Percentiles rank a stretch among this genome's conserved stretches.
These are phyloP conservation scores for Hippoglossus hippoglossus DNA, from an alignment of 2,797 vertebrate species.

Conservation along the genomic window DNA sequence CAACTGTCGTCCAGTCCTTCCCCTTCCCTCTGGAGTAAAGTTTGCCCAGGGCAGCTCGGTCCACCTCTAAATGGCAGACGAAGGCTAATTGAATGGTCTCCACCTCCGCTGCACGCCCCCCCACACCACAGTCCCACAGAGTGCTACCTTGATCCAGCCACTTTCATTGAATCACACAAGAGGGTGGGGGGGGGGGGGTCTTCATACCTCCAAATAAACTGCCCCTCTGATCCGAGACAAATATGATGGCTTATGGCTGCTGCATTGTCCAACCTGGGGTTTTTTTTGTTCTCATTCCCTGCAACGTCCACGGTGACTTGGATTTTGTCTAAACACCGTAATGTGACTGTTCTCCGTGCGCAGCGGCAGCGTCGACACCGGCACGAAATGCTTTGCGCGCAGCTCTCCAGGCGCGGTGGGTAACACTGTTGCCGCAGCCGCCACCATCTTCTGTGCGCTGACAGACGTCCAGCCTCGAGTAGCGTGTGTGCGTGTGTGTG, in stretches of 20 bases:
- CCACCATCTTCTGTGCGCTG: conserved; percentile 77
- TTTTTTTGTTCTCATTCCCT: neutral
- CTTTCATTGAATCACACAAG: conserved; percentile 45
- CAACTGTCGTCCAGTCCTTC: conserved; percentile 1
- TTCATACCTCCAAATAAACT: conserved; percentile 32
- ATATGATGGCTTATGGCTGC: conserved; percentile 19
- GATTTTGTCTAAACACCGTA: conserved; percentile 20
- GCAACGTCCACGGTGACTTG: conserved; percentile 28
- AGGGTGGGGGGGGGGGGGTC: neutral
- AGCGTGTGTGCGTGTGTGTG: conserved; percentile 1
- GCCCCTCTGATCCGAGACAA: conserved; percentile 34
- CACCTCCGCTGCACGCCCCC: conserved; percentile 49
- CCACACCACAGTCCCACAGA: conserved; percentile 50
- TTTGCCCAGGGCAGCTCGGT: conserved; percentile 61
- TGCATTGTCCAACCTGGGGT: conserved; percentile 27
- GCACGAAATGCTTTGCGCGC: conserved; percentile 21
- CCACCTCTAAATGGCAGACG: conserved; percentile 37
- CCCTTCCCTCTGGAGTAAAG: conserved; percentile 58
- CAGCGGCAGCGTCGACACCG: conserved; percentile 14
- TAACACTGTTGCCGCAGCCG: conserved; percentile 45
- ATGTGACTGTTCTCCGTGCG: conserved; percentile 29
- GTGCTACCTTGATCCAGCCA: conserved; percentile 54
- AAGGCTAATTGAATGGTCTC: conserved; percentile 68
- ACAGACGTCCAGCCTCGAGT: conserved; percentile 47
- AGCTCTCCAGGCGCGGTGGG: conserved; percentile 47